Conservation (phyloP, 2,797 vertebrate species). For the Notoglanidium macrostoma region DNA sequence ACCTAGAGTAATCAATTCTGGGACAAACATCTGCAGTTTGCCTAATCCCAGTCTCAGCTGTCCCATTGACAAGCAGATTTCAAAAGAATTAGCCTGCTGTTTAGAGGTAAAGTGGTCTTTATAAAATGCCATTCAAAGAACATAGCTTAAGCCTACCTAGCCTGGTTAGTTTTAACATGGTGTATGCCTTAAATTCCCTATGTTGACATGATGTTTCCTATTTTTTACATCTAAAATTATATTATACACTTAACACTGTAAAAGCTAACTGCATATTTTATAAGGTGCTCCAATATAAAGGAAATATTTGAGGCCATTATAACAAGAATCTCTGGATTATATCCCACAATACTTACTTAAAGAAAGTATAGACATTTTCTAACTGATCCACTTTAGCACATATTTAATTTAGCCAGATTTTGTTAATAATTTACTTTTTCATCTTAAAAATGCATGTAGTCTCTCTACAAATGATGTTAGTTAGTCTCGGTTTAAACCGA, state of each 20-base stretch:
- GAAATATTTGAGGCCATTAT: background rate
- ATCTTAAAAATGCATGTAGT: background rate
- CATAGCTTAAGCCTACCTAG: background rate
- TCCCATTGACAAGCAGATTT: constrained; percentile 19
- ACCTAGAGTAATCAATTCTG: constrained; percentile 39
- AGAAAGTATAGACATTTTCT: background rate
- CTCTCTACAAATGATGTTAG: background rate
- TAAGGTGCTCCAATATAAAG: background rate
- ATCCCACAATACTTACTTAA: background rate
- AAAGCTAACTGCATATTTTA: background rate
- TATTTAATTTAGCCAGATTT: background rate
- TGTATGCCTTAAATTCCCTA: background rate
- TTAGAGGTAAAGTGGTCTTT: background rate
- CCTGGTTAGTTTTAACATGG: background rate
- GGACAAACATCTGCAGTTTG: constrained; percentile 42
- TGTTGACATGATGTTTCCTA: background rate
- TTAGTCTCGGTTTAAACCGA: background rate
- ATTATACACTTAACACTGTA: background rate
- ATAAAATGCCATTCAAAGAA: background rate
- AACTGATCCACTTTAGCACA: background rate
- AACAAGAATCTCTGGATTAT: background rate
- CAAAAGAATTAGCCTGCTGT: constrained; percentile 2
- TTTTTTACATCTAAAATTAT: background rate
- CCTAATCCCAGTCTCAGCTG: constrained; percentile 42
- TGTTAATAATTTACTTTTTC: too few species aligned